These are phyloP conservation scores for Drosophila anomelani DNA, from an alignment of 2,888 invertebrate genomes.

Conservation along the genomic window DNA sequence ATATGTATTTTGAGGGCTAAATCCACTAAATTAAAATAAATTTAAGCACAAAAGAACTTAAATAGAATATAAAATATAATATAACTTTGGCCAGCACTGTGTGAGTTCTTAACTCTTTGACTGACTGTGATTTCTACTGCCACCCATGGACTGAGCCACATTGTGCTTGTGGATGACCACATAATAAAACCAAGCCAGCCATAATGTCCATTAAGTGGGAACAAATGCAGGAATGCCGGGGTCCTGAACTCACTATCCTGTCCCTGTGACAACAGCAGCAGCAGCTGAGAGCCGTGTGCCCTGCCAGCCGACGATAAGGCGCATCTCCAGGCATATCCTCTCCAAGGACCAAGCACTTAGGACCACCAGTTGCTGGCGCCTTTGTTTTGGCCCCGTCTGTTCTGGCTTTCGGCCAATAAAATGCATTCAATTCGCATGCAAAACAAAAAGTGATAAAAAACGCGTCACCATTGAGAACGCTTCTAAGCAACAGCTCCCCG, in stretches of 20 bases:
- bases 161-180: constrained; percentile 65
- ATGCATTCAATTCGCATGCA: constrained; percentile 74
- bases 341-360: constrained; percentile 11
- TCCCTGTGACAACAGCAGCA: not conserved
- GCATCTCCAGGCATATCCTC: constrained; percentile 8
- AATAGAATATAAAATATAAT: no score
- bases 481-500: constrained; percentile 71
- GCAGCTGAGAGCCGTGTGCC: constrained; percentile 52
- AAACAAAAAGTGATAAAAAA: constrained; percentile 74
- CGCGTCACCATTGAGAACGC: constrained; percentile 77
- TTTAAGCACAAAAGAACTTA: not conserved
- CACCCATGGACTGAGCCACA: constrained; percentile 29
- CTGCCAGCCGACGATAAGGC: constrained; percentile 45
- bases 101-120: not conserved
- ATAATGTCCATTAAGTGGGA: constrained; percentile 84
- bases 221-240: constrained; percentile 82
- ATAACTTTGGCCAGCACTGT: not conserved
- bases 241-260: constrained; percentile 69
- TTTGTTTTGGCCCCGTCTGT: constrained; percentile 62
- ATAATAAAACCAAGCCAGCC: constrained; percentile 78
- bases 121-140: not conserved
- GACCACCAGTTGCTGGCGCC: constrained; percentile 69
- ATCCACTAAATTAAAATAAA: no score
- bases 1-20: not conserved
- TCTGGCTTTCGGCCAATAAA: constrained; percentile 70